Evolutionary conservation across 2,797 vertebrate genomes (phyloP).

Genomic region (Gymnocypris eckloni): DNA sequence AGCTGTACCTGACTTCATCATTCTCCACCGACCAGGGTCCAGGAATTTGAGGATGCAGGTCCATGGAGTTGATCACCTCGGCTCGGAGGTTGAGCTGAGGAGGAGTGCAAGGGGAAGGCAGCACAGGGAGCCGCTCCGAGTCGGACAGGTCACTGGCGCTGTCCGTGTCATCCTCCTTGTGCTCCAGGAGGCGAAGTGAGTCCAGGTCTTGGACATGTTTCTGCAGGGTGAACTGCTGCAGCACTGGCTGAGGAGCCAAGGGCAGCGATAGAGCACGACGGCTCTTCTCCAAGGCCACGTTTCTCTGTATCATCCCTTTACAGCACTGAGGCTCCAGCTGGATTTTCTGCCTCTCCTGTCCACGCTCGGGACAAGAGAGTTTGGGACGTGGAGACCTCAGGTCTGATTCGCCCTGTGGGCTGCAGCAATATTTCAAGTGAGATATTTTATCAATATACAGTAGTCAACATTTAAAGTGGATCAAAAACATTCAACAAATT

Average conservation of each 20-base stretch:
- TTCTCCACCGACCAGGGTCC: constrained; percentile 67
- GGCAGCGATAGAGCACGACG: constrained; percentile 78
- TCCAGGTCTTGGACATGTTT: constrained; percentile 71
- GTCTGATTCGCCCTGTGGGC: constrained; percentile 73
- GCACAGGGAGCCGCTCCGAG: constrained; percentile 89
- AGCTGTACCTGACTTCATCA: constrained; percentile 75
- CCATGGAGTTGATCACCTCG: constrained; percentile 85
- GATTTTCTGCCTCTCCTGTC: constrained; percentile 73
- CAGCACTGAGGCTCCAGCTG: constrained; percentile 64
- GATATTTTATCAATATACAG: neutral
- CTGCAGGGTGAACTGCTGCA: constrained; percentile 68
- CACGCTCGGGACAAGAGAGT: constrained; percentile 66
- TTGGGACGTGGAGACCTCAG: constrained; percentile 70
- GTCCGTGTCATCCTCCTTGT: constrained; percentile 87
- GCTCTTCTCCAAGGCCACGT: constrained; percentile 71
- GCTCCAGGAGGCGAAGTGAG: constrained; percentile 73
- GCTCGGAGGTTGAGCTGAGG: constrained; percentile 92
- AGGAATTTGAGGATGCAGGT: constrained; percentile 79
- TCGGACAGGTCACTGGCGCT: constrained; percentile 96
- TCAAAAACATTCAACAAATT: neutral
- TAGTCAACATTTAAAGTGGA: neutral
- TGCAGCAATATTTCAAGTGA: constrained; percentile 59
- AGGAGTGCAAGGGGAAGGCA: constrained; percentile 88
- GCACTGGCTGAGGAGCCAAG: constrained; percentile 75
- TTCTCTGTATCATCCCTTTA: constrained; percentile 65